These are phyloP conservation scores for Dendronephthya gigantea DNA, from an alignment of 64 coral and sea anemone species.

Conservation along the genomic window DNA sequence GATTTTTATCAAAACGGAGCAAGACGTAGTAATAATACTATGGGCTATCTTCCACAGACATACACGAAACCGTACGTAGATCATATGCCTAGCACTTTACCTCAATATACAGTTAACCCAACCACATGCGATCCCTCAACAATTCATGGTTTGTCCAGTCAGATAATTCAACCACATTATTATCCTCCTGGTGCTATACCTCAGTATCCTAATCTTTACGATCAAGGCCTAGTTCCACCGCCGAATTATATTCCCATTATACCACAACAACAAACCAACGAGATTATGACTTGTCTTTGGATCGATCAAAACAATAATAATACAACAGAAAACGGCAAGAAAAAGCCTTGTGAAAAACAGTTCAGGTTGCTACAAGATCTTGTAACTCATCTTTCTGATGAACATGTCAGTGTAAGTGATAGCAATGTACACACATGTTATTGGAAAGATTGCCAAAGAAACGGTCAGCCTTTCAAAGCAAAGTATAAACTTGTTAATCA, in stretches of 20 bases:
- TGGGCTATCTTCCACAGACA: neutral
- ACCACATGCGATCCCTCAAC: neutral
- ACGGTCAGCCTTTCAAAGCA: neutral
- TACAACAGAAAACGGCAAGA: neutral
- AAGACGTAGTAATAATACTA: neutral
- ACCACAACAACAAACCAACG: neutral
- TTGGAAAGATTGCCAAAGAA: neutral
- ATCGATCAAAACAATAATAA: neutral
- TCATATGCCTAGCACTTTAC: neutral
- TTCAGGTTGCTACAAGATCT: neutral
- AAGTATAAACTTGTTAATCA: slow-evolving; percentile 17
- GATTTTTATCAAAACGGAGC: neutral
- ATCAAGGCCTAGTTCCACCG: neutral
- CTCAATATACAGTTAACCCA: neutral
- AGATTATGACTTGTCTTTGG: slow-evolving; percentile 22
- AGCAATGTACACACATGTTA: neutral
- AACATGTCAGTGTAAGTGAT: neutral
- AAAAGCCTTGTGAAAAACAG: neutral
- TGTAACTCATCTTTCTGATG: neutral
- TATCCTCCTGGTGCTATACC: neutral
- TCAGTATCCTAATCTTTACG: neutral
- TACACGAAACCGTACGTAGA: neutral
- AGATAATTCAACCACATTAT: neutral
- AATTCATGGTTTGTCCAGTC: neutral
- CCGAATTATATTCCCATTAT: neutral